Conservation (phyloP, 2,797 vertebrate species). For the Limnodromus scolopaceus region DNA sequence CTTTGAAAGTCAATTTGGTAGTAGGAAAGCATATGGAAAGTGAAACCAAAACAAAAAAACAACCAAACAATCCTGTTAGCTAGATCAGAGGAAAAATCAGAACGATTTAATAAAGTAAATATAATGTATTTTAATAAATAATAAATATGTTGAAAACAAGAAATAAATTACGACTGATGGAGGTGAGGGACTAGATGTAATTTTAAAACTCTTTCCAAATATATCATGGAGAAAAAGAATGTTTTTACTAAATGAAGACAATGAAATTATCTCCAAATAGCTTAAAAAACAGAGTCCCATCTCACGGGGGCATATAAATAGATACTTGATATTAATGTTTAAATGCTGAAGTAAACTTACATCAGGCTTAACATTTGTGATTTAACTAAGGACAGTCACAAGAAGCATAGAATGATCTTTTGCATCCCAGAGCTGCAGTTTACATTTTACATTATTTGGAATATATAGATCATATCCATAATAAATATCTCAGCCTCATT, state of each 20-base stretch:
- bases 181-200: neutral
- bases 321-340: neutral
- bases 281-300: neutral
- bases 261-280: neutral
- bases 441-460: neutral
- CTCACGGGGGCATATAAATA: neutral
- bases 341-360: neutral
- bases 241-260: neutral
- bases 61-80: neutral
- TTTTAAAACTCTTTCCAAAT: neutral
- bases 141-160: neutral
- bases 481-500: neutral
- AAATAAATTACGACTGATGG: neutral
- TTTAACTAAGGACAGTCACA: neutral
- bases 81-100: neutral
- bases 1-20: neutral
- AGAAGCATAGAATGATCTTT: neutral
- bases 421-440: neutral
- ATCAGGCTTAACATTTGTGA: neutral
- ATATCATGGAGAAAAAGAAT: neutral
- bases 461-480: neutral
- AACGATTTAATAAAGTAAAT: neutral
- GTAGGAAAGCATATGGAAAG: neutral
- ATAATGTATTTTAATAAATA: neutral
- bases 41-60: neutral